Conservation (phyloP, 2,888 invertebrate genomes). For the Priapulus caudatus region DNA sequence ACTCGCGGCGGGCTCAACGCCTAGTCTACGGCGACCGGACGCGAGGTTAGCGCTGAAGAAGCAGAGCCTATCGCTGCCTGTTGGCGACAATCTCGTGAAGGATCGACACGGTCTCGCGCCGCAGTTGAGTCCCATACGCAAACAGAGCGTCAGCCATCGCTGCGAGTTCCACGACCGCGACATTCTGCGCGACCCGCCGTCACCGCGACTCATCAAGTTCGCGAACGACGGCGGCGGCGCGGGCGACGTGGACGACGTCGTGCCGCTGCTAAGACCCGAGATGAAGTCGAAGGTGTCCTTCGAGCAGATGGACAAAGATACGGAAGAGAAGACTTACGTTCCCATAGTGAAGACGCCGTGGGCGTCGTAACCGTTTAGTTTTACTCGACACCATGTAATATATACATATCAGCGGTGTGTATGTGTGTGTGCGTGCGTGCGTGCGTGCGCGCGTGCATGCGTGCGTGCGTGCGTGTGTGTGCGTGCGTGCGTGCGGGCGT, state of each 20-base stretch:
- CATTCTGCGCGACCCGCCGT: not conserved
- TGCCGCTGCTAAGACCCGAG: not conserved
- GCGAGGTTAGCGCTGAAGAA: too few relatives aligned
- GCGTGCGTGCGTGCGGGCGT: too few relatives aligned
- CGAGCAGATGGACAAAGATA: not conserved
- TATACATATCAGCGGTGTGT: too few relatives aligned
- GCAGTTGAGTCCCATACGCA: not conserved
- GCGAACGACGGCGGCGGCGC: not conserved
- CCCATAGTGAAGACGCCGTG: conserved; percentile 3
- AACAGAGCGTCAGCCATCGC: not conserved
- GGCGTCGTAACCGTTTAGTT: too few relatives aligned
- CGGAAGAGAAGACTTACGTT: not conserved
- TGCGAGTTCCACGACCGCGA: not conserved
- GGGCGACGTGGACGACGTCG: not conserved
- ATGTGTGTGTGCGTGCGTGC: too few relatives aligned
- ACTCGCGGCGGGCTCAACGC: too few relatives aligned
- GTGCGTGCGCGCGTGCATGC: too few relatives aligned
- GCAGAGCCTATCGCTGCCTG: not conserved
- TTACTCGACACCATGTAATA: too few relatives aligned
- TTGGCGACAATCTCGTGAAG: not conserved
- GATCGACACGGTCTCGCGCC: not conserved
- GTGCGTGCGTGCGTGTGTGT: too few relatives aligned
- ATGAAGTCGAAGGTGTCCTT: not conserved
- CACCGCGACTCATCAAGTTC: conserved; percentile 1
- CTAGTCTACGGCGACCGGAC: too few relatives aligned